A percentile compares a stretch with the other conserved stretches of the same genome.
These are phyloP conservation scores for Nilaparvata lugens DNA, from an alignment of 1,140 invertebrate species.

Conservation along the genomic window DNA sequence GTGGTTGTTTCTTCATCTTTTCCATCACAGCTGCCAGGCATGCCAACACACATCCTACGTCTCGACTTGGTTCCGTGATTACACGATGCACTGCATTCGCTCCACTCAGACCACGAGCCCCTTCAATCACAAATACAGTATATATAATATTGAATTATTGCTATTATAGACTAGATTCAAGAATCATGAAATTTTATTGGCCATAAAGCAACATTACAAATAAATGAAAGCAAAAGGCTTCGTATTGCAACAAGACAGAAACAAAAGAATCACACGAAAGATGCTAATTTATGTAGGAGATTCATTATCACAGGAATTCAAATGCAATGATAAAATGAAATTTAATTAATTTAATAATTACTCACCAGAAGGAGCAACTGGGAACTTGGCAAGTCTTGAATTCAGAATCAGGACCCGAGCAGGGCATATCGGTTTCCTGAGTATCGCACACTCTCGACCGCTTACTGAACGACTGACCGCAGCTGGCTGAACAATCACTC, in stretches of 20 bases:
- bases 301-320: too few species aligned
- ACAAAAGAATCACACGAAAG: too few species aligned
- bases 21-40: conserved; percentile 24
- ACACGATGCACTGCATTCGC: conserved; percentile 40
- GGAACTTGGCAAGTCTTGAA: neutral
- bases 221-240: too few species aligned
- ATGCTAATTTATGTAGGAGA: too few species aligned
- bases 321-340: too few species aligned
- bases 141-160: too few species aligned
- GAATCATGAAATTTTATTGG: too few species aligned
- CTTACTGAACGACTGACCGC: conserved; percentile 49
- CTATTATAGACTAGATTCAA: too few species aligned
- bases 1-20: neutral
- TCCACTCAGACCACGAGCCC: conserved; percentile 22
- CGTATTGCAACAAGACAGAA: too few species aligned
- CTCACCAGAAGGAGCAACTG: neutral
- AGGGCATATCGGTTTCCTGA: neutral
- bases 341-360: too few species aligned
- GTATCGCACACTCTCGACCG: conserved; percentile 38
- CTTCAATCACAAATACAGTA: neutral
- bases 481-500: conserved; percentile 48
- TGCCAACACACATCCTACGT: conserved; percentile 42
- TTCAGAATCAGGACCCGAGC: neutral
- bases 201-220: too few species aligned
- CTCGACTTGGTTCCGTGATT: conserved; percentile 46